Base-by-base conservation (phyloP, 23 tunicate species). In the Clavelina lepadiformis region DNA sequence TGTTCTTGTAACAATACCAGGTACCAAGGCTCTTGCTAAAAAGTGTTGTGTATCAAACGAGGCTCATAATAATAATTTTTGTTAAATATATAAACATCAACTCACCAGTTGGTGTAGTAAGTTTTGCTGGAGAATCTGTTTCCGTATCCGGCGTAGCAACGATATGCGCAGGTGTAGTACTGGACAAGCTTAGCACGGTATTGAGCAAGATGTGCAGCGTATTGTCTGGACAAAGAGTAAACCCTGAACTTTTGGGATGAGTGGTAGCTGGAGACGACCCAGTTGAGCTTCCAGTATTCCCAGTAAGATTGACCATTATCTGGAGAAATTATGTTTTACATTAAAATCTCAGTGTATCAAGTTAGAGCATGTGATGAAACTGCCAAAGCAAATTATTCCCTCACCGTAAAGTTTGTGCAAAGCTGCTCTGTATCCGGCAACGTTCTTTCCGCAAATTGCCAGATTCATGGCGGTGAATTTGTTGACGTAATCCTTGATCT, bases 111-210 rank as follows among this genome's bases (percentile, higher is more conserved):
- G 46, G 51, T 15, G 51, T 74, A 51, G 62, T 62, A 74, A 34
- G 44, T 5, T 36, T 51, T 62, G 41, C 24, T 21, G 71, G 13
- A 30, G 66, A 62, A 74, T 27, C 56, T 74, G 51, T 24, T 21
- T n/a, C n/a, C n/a, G 34, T 63, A 62, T 31, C 71, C 80, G 62
- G 23, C 15, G 66, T 31, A 52, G 58, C 78, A 73, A 25, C 45
- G 38, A 68, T 44, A 73, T 30, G 57, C 57, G 41, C 78, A 73
- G 46, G 67, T 59, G 68, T 73, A 73, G 68, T 32, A 73, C 15
- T 33, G 24, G 44, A 73, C 46, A 68, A 73, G 68, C 27, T 60
- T 27, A 58, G 46, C 18, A 30, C 21, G 46, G 78, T n/a, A 59
- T 45, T 25, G 21, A 19, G 30, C 8, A 41, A 73, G 78, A 8